Base-by-base conservation (phyloP, 2,113 vertebrate species). In the Pygoscelis adeliae region DNA sequence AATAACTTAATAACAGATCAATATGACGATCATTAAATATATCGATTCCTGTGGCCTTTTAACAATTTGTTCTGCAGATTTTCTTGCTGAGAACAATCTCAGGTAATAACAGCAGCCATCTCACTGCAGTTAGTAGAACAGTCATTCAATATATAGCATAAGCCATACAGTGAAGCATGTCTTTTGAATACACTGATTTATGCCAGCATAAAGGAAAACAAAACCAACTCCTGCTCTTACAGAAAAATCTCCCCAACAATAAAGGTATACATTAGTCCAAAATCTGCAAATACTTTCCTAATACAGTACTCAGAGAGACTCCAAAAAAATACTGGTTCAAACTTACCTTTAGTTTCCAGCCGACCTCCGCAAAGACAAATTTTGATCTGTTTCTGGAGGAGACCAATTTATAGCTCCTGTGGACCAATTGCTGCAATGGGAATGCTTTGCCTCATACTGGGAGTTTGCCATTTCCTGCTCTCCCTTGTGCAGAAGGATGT, bases 401-500 rank as follows among this genome's bases (percentile, higher is more conserved):
- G 85, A 83, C 18, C 52, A 91, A 96, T 98, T 98, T 98, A 98
- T 98, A 98, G 97, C 86, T 96, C 89, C 94, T 7, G 36, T 2
- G 84, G 91, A 83, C 98, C 98, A 98, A 98, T 98, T 95, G 93
- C 92, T 62, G 96, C 5, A 1, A 86, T 94, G 97, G 97, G 97
- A 98, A 97, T 95, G 96, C 95, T 97, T 98, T 97, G 97, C 95
- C 97, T 98, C 97, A 98, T 97, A 96, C 91, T 97, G 98, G 97
- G 97, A 98, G 97, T 96, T 87, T 97, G 98, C 97, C 90, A 15
- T 98, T 98, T 98, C 98, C 98, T 98, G 97, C 67, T 97, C 95
- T 97, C 96, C 97, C 97, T 97, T 72, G 66, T 95, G 96, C 97
- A 97, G 95, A 97, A 98, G 98, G 98, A 98, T 98, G 90, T 98